These are phyloP conservation scores for Coranthus polyacanthus DNA, from an alignment of 2,797 vertebrate genomes.

Conservation along the genomic window DNA sequence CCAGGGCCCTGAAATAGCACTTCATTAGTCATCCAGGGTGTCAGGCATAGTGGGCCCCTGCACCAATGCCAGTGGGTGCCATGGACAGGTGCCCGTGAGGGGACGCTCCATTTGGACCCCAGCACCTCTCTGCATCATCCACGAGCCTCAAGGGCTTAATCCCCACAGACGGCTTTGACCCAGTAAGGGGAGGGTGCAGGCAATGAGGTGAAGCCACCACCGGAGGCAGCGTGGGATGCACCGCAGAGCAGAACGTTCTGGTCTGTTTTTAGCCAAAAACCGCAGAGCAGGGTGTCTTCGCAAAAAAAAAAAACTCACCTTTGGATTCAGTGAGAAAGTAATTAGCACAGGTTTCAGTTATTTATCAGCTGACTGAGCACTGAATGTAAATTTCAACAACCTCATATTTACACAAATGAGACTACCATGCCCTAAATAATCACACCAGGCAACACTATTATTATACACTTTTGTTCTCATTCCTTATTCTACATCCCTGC, in stretches of 20 bases:
- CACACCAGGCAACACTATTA: conserved; percentile 5
- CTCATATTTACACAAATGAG: conserved; percentile 22
- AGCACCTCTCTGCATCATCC: conserved; percentile 68
- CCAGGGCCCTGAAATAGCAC: conserved; percentile 81
- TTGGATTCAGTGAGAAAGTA: conserved; percentile 34
- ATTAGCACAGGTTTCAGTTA: conserved; percentile 21
- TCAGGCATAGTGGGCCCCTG: conserved; percentile 59
- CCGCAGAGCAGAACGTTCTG: conserved; percentile 78
- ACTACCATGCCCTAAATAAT: not conserved
- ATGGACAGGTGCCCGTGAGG: conserved; percentile 68
- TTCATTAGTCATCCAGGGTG: conserved; percentile 84
- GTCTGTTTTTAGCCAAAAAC: conserved; percentile 70
- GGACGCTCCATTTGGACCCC: conserved; percentile 78
- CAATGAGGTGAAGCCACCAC: conserved; percentile 77
- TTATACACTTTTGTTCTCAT: conserved; percentile 1
- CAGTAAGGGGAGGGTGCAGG: conserved; percentile 68
- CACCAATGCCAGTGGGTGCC: conserved; percentile 68
- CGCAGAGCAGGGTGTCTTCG: conserved; percentile 36
- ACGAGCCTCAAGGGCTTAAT: conserved; percentile 68
- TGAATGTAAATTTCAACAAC: not conserved
- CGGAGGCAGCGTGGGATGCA: conserved; percentile 61
- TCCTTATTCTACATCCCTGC: conserved; percentile 8
- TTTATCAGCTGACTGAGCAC: conserved; percentile 27
- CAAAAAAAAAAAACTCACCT: conserved; percentile 47
- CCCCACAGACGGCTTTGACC: conserved; percentile 76